These are phyloP conservation scores for Macroteleia sp. DNA, from an alignment of 2,888 invertebrate species.

Conservation along the genomic window DNA sequence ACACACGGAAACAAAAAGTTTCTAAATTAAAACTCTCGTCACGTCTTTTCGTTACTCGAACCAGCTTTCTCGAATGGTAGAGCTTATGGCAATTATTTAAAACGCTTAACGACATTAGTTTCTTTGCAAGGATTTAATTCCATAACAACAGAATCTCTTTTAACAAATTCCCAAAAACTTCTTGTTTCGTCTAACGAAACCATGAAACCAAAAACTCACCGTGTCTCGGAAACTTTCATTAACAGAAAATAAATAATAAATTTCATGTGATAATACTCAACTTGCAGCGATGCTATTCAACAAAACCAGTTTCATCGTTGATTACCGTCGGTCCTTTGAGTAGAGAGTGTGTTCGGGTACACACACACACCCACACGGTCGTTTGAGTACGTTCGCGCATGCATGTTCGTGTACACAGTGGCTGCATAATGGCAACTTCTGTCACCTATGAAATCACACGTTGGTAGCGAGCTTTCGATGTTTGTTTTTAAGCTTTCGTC, in stretches of 20 bases:
- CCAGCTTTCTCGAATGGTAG: too few relatives aligned
- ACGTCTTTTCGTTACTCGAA: too few relatives aligned
- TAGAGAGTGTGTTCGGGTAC: neutral
- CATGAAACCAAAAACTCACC: too few relatives aligned
- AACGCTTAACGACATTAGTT: too few relatives aligned
- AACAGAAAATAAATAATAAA: constrained; percentile 29
- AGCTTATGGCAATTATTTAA: too few relatives aligned
- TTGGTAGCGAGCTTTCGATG: constrained; percentile 13
- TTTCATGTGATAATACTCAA: constrained; percentile 19
- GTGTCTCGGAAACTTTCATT: too few relatives aligned
- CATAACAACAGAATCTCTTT: too few relatives aligned
- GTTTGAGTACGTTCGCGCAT: neutral
- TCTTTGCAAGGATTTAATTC: too few relatives aligned
- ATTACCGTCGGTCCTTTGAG: constrained; percentile 44
- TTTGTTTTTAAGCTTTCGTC: constrained; percentile 37
- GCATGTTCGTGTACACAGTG: constrained; percentile 20
- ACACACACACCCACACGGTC: neutral
- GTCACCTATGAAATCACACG: constrained; percentile 35
- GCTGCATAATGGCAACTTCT: constrained; percentile 29
- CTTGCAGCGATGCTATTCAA: constrained; percentile 31
- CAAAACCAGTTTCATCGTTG: constrained; percentile 22
- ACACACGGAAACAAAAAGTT: too few relatives aligned
- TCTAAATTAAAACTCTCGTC: too few relatives aligned
- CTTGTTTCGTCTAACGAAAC: too few relatives aligned
- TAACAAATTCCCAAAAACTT: too few relatives aligned